phyloP scores from a whole-genome alignment of 2,797 vertebrate species.

The Bovichtus diacanthus region DNA sequence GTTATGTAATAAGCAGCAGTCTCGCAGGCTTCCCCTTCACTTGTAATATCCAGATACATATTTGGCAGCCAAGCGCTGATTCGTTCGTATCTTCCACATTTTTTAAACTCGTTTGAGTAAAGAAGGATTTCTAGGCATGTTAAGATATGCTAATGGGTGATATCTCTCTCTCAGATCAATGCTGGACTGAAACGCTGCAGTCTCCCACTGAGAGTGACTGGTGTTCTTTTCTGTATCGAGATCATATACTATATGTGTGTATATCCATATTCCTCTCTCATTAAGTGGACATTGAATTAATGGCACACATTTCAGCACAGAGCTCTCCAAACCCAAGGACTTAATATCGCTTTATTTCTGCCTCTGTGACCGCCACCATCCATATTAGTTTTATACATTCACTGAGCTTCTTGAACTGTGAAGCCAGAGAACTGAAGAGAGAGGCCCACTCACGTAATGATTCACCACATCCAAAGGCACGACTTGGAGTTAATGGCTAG shows the following conservation, averaged over 20 bases:
- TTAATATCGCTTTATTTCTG: constrained; percentile 46
- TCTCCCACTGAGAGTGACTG: constrained; percentile 5
- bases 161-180: constrained; percentile 35
- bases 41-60: constrained; percentile 32
- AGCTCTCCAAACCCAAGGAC: constrained; percentile 26
- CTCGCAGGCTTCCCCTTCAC: constrained; percentile 28
- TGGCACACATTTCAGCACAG: background rate
- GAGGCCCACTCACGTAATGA: constrained; percentile 57
- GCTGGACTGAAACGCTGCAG: constrained; percentile 6
- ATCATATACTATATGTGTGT: constrained; percentile 31
- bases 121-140: constrained; percentile 25
- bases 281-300: constrained; percentile 50
- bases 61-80: constrained; percentile 20
- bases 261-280: constrained; percentile 27
- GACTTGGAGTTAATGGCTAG: constrained; percentile 58
- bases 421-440: constrained; percentile 27
- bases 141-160: constrained; percentile 30
- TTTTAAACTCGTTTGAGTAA: constrained; percentile 23
- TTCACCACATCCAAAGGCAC: constrained; percentile 60
- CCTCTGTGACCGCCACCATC: constrained; percentile 18
- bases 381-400: constrained; percentile 42
- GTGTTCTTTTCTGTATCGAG: constrained; percentile 6
- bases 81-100: constrained; percentile 10
- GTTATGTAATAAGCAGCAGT: constrained; percentile 30
- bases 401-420: constrained; percentile 53